phyloP scores from a whole-genome alignment of 2,797 vertebrate genomes.

The Emys orbicularis region DNA sequence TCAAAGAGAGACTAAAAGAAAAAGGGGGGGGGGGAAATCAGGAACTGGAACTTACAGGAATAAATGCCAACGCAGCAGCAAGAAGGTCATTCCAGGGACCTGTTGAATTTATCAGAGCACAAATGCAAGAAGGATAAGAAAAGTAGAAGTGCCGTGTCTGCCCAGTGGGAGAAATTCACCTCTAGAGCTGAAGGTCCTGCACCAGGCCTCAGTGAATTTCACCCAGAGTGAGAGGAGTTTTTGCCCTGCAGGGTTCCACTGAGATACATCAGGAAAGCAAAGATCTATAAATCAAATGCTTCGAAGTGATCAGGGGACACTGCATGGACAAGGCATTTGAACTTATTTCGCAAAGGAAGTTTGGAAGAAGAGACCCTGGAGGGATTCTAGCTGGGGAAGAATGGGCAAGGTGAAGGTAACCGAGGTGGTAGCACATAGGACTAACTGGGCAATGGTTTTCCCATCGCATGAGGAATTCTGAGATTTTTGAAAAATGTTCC shows the following conservation, averaged over 20 bases:
- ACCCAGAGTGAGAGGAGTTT: not conserved
- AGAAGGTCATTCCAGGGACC: too few relatives aligned
- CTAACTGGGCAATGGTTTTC: not conserved
- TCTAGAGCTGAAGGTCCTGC: not conserved
- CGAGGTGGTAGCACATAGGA: accelerated
- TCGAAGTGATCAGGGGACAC: not conserved
- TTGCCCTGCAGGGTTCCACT: not conserved
- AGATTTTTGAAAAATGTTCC: not conserved
- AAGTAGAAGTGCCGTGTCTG: not conserved
- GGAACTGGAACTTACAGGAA: too few relatives aligned
- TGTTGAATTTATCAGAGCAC: not conserved
- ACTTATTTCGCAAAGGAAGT: not conserved
- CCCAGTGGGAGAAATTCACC: not conserved
- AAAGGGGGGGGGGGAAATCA: too few relatives aligned
- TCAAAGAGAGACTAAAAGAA: too few relatives aligned
- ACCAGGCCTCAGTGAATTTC: not conserved
- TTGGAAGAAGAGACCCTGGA: not conserved
- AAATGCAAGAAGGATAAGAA: not conserved
- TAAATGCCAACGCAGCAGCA: too few relatives aligned
- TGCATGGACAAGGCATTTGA: not conserved
- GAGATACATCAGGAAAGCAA: not conserved
- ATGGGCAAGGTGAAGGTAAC: not conserved
- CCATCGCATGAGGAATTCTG: not conserved
- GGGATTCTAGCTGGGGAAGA: not conserved
- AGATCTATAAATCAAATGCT: not conserved